phyloP scores from a whole-genome alignment of 2,888 invertebrate genomes.

The Tipula vernalis region DNA sequence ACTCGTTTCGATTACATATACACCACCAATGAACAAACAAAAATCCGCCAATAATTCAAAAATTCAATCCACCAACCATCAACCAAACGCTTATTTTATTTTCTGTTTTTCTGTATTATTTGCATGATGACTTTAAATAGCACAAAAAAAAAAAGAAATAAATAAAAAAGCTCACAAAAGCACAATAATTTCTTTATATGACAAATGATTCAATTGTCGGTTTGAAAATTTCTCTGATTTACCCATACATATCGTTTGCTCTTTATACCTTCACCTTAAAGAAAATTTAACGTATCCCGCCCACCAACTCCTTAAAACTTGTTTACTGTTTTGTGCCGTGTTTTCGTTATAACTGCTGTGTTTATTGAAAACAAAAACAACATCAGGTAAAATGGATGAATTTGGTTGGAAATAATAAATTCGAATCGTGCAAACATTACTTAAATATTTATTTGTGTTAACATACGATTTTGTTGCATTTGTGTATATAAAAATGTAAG shows the following conservation, averaged over 20 bases:
- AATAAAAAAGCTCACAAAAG: neutral
- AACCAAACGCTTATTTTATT: neutral
- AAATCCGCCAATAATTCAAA: neutral
- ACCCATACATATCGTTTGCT: neutral
- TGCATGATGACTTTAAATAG: neutral
- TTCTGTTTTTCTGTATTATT: neutral
- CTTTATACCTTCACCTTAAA: neutral
- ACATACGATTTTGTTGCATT: neutral
- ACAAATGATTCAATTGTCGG: neutral
- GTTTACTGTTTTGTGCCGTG: neutral
- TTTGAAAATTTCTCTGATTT: neutral
- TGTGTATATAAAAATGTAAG: neutral
- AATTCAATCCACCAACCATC: too few relatives aligned
- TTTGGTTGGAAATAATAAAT: neutral
- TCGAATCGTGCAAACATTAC: neutral
- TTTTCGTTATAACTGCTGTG: neutral
- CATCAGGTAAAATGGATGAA: neutral
- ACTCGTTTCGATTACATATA: neutral
- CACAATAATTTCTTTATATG: neutral
- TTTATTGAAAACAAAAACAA: neutral
- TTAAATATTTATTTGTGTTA: neutral
- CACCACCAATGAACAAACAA: neutral
- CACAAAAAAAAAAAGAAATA: neutral
- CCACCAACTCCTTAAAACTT: neutral
- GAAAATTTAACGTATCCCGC: neutral